phyloP scores from a whole-genome alignment of 2,888 invertebrate genomes.

The Diabrotica balteata region DNA sequence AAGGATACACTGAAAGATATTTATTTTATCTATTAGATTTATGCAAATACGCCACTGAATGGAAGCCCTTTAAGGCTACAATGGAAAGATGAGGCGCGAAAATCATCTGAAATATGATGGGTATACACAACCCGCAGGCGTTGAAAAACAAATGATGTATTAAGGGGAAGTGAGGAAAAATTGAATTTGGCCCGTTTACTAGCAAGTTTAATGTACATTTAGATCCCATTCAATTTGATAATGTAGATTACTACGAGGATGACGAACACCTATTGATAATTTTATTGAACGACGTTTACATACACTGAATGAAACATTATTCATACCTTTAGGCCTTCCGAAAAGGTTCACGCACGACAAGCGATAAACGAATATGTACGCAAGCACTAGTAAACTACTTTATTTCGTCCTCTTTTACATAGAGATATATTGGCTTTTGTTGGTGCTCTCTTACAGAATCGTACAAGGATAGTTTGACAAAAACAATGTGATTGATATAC shows the following conservation, averaged over 20 bases:
- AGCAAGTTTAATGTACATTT: conserved; percentile 13
- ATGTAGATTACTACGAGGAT: not conserved
- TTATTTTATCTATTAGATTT: not conserved
- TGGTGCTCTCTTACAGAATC: too few relatives aligned
- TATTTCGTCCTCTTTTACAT: too few relatives aligned
- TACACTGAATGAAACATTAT: too few relatives aligned
- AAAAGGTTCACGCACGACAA: not conserved
- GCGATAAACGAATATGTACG: not conserved
- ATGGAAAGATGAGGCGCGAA: conserved; percentile 17
- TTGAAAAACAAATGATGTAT: conserved; percentile 38
- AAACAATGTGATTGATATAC: not conserved
- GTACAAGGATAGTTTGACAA: not conserved
- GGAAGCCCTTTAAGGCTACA: conserved; percentile 19
- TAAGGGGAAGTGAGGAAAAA: conserved; percentile 28
- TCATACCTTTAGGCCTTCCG: not conserved
- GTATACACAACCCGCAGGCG: conserved; percentile 31
- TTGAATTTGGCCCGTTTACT: conserved; percentile 26
- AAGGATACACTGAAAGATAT: not conserved
- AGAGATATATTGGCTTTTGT: too few relatives aligned
- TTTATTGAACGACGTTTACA: not conserved
- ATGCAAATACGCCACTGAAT: conserved; percentile 4
- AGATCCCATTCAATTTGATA: not conserved
- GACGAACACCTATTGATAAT: conserved; percentile 1
- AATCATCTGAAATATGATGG: conserved; percentile 30
- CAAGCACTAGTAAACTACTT: too few relatives aligned